Percentiles rank a stretch among this genome's conserved stretches.
Evolutionary conservation across 2,797 vertebrate genomes (phyloP).

Genomic region (Lepus townsendii): DNA sequence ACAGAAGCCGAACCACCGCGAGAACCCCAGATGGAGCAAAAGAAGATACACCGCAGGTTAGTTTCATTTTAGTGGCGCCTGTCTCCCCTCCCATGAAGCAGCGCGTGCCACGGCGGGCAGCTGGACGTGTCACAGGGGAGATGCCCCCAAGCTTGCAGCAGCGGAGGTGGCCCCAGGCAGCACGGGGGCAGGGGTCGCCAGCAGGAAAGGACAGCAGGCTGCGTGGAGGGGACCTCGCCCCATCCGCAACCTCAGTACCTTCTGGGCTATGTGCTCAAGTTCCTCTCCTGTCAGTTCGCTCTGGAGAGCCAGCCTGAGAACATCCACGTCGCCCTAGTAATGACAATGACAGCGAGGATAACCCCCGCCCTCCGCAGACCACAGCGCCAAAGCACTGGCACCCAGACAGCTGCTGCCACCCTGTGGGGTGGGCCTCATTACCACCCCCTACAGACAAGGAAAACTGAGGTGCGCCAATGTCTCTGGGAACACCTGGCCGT

Average conservation of each 20-base stretch:
- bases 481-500: background rate
- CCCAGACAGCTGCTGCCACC: background rate
- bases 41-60: constrained; percentile 48
- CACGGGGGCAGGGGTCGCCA: background rate
- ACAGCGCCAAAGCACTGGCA: background rate
- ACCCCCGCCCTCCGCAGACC: constrained; percentile 32
- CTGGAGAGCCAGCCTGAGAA: constrained; percentile 93
- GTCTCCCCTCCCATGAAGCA: constrained; percentile 36
- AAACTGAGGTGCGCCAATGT: background rate
- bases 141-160: background rate
- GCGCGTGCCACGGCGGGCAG: background rate
- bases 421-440: background rate
- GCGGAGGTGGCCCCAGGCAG: background rate
- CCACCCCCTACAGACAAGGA: background rate
- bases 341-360: constrained; percentile 68
- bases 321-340: constrained; percentile 91
- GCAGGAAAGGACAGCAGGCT: background rate
- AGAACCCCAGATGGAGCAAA: background rate
- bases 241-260: constrained; percentile 87
- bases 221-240: background rate
- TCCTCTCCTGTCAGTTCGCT: constrained; percentile 86
- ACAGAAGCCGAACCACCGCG: constrained; percentile 33
- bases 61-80: constrained; percentile 17
- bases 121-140: background rate
- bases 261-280: constrained; percentile 89